A percentile compares a stretch with the other conserved stretches of the same genome.
These are phyloP conservation scores for Drosophila virilis DNA, from an alignment of 1,140 invertebrate genomes.

Conservation along the genomic window DNA sequence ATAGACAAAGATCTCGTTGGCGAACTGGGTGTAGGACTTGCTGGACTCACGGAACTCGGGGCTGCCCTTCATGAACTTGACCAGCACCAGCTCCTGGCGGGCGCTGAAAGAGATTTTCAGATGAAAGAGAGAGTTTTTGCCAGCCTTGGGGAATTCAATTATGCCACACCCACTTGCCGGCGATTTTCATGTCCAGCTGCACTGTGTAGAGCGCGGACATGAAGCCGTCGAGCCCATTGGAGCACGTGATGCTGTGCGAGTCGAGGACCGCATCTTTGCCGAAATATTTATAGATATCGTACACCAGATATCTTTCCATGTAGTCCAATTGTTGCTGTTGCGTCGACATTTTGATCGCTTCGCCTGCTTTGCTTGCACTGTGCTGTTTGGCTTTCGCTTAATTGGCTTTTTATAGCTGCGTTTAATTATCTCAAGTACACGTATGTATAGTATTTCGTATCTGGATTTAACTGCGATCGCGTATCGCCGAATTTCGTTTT, in stretches of 20 bases:
- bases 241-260: constrained; percentile 52
- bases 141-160: too few relatives aligned
- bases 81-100: constrained; percentile 55
- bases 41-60: constrained; percentile 62
- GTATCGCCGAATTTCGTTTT: not conserved
- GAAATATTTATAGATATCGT: constrained; percentile 67
- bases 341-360: constrained; percentile 52
- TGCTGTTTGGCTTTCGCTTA: not conserved
- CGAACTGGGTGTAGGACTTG: constrained; percentile 74
- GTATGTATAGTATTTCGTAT: constrained; percentile 1
- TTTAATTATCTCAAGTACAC: constrained; percentile 28
- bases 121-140: too few relatives aligned
- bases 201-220: constrained; percentile 80
- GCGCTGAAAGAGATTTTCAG: not conserved
- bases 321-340: constrained; percentile 65
- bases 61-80: constrained; percentile 81
- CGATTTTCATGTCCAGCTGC: constrained; percentile 50
- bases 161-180: constrained; percentile 21
- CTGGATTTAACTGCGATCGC: not conserved
- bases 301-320: constrained; percentile 64
- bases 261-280: constrained; percentile 42
- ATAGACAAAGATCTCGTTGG: constrained; percentile 75
- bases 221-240: constrained; percentile 74
- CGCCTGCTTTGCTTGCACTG: not conserved
- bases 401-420: constrained; percentile 1